Evolutionary conservation across 2,888 invertebrate species (phyloP), one percentile per base, ranked within the genome.

Genomic region (Chloromyia formosa): DNA sequence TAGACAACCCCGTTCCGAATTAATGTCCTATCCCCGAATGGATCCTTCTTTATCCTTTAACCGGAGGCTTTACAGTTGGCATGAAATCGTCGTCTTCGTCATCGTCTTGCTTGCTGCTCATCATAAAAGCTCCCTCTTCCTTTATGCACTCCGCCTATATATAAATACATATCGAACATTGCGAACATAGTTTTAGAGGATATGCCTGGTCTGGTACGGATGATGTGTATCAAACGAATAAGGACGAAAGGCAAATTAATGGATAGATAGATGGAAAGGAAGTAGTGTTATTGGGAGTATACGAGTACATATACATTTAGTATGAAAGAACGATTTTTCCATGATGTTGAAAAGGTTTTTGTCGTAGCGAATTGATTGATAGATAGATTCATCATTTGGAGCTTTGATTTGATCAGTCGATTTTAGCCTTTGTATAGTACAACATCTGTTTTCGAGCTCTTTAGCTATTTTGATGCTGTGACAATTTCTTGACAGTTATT

Each of bases 161-260:
- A 12, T 49, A 4, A 2, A 35, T 49, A 49, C 5, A 49, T 49
- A 49, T 12, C 16, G 49, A 49, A 49, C 49, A 35, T 35, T n/a
- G 49, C 10, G 49, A 49, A 49, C 49, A 35, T 35, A 49, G 49
- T 49, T 49, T 49, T 49, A n/a, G 49, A n/a, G 49, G 49, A 49
- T 12, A 49, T 49, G 49, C 14, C 49, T 49, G 12, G 14, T 10
- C 14, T 35, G 22, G n/a, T 4, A 62, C 40, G 62, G 42, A 10
- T 62, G 42, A n/a, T 40, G 42, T 14, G 42, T 27, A 14, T 10
- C 35, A 16, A 40, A 62, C 20, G 35, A 49, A 45, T 45, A 66
- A 66, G 66, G 66, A 66, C 66, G 66, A 66, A 66, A 22, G 49
- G 49, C 49, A 66, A 66, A 66, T 66, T 66, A 66, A 66, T 66